These are phyloP conservation scores for Gouania willdenowi DNA, from an alignment of 2,797 vertebrate genomes.

Conservation along the genomic window DNA sequence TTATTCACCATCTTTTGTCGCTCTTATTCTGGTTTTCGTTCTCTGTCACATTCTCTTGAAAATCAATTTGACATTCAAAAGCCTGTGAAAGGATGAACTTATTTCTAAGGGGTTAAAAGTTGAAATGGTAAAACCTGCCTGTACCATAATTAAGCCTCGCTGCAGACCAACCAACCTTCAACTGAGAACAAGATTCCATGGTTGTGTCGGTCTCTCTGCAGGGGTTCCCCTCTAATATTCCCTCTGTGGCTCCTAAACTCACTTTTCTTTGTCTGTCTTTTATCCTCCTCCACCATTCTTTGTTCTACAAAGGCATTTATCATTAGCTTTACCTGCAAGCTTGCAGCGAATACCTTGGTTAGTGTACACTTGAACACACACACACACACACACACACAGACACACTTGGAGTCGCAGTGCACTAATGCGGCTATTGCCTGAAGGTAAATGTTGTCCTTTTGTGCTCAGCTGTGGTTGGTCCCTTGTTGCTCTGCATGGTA, in stretches of 20 bases:
- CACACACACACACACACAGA: slow-evolving; percentile 3
- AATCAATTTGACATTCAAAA: slow-evolving; percentile 13
- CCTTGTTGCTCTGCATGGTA: slow-evolving; percentile 14
- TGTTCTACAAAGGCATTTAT: slow-evolving; percentile 57
- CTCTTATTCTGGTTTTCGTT: background rate
- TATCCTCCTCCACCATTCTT: slow-evolving; percentile 19
- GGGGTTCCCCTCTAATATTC: slow-evolving; percentile 14
- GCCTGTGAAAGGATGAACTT: background rate
- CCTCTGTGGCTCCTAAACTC: slow-evolving; percentile 1
- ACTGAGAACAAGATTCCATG: slow-evolving; percentile 31
- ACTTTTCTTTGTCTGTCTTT: slow-evolving; percentile 17
- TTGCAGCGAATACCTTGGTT: background rate
- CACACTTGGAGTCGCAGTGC: background rate
- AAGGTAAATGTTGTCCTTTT: slow-evolving; percentile 21
- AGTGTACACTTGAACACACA: background rate
- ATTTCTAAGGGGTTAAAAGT: slow-evolving; percentile 8
- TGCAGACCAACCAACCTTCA: slow-evolving; percentile 16
- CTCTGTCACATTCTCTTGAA: background rate
- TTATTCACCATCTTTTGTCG: slow-evolving; percentile 1
- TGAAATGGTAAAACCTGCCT: slow-evolving; percentile 25
- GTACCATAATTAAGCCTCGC: slow-evolving; percentile 31
- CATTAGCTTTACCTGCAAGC: slow-evolving; percentile 43
- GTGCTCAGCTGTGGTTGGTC: slow-evolving; percentile 21
- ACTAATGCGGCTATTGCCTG: slow-evolving; percentile 13
- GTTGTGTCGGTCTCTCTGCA: slow-evolving; percentile 7